A percentile compares a stretch with the other conserved stretches of the same genome.
Evolutionary conservation across 2,888 invertebrate species (phyloP).

Genomic region (Pseudoips prasinana): DNA sequence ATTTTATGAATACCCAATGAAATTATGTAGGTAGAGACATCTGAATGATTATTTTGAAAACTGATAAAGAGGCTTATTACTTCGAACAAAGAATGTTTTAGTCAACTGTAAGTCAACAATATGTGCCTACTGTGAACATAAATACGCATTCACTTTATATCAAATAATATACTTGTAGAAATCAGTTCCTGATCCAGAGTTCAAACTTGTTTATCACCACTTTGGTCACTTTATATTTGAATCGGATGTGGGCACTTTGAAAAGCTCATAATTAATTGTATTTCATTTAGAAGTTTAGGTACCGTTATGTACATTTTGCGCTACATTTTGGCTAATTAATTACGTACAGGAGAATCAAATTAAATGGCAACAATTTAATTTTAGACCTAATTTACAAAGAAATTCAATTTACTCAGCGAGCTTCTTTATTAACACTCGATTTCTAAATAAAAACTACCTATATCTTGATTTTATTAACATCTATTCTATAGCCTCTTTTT

Average conservation of each 20-base stretch:
- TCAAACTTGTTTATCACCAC: no score
- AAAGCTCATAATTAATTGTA: slow-evolving; percentile 5
- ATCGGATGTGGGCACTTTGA: slow-evolving; percentile 2
- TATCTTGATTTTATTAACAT: no score
- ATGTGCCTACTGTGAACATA: slow-evolving; percentile 17
- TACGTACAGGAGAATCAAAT: not conserved
- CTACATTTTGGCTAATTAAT: slow-evolving; percentile 21
- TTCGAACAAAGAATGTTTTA: slow-evolving; percentile 37
- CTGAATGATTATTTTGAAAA: slow-evolving; percentile 39
- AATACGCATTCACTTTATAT: no score
- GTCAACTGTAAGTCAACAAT: slow-evolving; percentile 34
- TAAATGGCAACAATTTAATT: no score
- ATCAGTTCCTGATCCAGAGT: no score
- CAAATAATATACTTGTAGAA: no score
- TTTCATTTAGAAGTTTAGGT: slow-evolving; percentile 21
- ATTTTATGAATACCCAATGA: no score
- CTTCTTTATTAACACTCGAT: no score
- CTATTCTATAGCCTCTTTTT: no score
- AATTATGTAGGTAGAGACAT: slow-evolving; percentile 22
- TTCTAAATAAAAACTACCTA: no score
- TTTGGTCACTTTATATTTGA: slow-evolving; percentile 24
- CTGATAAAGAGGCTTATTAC: slow-evolving; percentile 31
- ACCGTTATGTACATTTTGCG: slow-evolving; percentile 29
- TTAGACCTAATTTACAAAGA: no score
- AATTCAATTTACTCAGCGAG: no score